These are phyloP conservation scores for Patella vulgata DNA, from an alignment of 1,140 invertebrate genomes.

Conservation along the genomic window DNA sequence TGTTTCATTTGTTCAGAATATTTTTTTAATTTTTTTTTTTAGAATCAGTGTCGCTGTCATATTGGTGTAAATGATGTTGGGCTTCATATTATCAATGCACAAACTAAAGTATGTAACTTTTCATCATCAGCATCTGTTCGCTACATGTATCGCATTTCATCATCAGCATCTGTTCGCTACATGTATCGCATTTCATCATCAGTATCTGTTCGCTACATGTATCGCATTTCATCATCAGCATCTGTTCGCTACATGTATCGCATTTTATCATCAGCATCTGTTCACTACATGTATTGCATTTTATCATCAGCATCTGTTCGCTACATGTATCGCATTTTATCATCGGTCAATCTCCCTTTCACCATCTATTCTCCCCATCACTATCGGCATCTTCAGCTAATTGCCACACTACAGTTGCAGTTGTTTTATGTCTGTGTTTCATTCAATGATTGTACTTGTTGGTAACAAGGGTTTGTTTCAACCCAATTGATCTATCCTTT, in stretches of 20 bases:
- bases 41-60: slow-evolving; percentile 43
- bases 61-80: slow-evolving; percentile 66
- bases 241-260: neutral
- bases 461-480: no score
- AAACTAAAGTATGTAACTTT: slow-evolving; percentile 47
- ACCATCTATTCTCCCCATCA: neutral
- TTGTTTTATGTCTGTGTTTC: no score
- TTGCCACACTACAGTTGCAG: no score
- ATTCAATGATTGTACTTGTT: no score
- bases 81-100: slow-evolving; percentile 61
- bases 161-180: neutral
- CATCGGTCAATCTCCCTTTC: neutral
- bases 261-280: slow-evolving; percentile 4
- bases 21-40: no score
- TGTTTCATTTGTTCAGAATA: no score
- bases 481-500: no score
- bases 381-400: no score
- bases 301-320: neutral
- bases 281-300: no score
- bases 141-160: neutral
- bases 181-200: neutral
- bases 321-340: neutral
- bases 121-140: neutral
- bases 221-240: neutral
- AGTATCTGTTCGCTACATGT: no score